Base-by-base conservation (phyloP, 2,113 vertebrate genomes). In the Cavia porcellus region DNA sequence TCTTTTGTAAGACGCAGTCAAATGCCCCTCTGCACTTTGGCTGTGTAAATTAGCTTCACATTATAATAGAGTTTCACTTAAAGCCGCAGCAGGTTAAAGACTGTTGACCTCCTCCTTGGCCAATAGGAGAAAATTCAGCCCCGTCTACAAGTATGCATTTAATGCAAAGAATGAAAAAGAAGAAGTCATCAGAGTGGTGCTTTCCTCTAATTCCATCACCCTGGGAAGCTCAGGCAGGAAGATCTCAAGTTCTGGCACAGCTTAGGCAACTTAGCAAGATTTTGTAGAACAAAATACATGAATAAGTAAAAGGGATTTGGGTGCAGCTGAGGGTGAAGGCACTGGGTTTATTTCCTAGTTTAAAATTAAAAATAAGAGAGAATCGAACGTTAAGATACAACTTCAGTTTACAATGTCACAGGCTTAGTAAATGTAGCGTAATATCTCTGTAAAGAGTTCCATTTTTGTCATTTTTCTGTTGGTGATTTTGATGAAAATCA, bases 61-160 rank as follows among this genome's bases (percentile, higher is more conserved):
- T 20, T n/a, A 25, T 57, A 42, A 6, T 35, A 42, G 2, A 1
- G 42, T 52, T 81, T 72, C 19, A 28, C 20, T 52, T 14, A 30
- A 6, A 64, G 35, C 30, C 52, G 24, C 35, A 47, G 24, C n/a
- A 24, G 24, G 1, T 30, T 0, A 32, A 45, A 42, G 28, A 55
- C 24, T 25, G 1, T 3, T 20, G 19, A 19, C 7, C 6, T 38
- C 38, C 3, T 32, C 1, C 1, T 4, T 7, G 28, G 7, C 6
- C 52, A 15, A 61, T 25, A 6, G 72, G n/a, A 61, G 8, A 62
- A 12, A 52, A 2, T 13, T 38, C 38, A 24, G 1, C 70, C 32
- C 15, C 38, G 7, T 19, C 7, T n/a, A 47, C 52, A 3, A 12
- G 13, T 42, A 14, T 35, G 42, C 42, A 9, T 28, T 59, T 3